These are phyloP conservation scores for Australoheros facetus DNA, from an alignment of 2,797 vertebrate species.

Conservation along the genomic window DNA sequence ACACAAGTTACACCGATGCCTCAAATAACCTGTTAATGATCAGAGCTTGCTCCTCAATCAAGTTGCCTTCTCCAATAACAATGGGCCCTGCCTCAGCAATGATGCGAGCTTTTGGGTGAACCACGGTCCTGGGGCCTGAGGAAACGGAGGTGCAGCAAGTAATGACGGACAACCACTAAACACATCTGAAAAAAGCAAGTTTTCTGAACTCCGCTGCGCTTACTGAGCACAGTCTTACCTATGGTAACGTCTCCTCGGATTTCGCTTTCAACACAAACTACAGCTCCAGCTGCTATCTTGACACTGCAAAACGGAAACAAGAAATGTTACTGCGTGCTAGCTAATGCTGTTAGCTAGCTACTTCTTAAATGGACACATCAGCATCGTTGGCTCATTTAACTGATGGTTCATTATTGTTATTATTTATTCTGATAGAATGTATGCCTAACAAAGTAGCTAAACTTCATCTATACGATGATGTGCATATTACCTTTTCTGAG, in stretches of 20 bases:
- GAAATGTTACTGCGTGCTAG: constrained; percentile 16
- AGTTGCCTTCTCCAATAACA: constrained; percentile 94
- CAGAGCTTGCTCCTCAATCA: constrained; percentile 96
- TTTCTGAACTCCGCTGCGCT: not conserved
- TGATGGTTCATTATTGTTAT: not conserved
- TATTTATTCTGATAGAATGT: not conserved
- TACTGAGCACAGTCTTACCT: constrained; percentile 79
- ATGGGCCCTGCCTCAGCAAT: constrained; percentile 96
- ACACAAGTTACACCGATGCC: rapidly evolving
- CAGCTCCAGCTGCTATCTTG: constrained; percentile 95
- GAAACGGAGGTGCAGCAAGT: not conserved
- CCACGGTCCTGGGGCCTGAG: constrained; percentile 91
- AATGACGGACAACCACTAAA: not conserved
- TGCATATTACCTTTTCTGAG: constrained; percentile 70
- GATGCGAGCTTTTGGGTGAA: constrained; percentile 97
- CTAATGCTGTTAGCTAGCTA: constrained; percentile 36
- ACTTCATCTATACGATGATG: rapidly evolving
- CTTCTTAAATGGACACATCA: not conserved
- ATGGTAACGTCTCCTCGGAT: constrained; percentile 97
- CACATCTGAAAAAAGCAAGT: not conserved
- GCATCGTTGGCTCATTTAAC: not conserved
- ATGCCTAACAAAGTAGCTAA: rapidly evolving
- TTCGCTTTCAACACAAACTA: constrained; percentile 97
- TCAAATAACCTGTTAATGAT: constrained; percentile 89
- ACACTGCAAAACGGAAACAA: constrained; percentile 78